These are phyloP conservation scores for Drosophila melanogaster DNA, from an alignment of 1,140 invertebrate genomes.

Conservation along the genomic window DNA sequence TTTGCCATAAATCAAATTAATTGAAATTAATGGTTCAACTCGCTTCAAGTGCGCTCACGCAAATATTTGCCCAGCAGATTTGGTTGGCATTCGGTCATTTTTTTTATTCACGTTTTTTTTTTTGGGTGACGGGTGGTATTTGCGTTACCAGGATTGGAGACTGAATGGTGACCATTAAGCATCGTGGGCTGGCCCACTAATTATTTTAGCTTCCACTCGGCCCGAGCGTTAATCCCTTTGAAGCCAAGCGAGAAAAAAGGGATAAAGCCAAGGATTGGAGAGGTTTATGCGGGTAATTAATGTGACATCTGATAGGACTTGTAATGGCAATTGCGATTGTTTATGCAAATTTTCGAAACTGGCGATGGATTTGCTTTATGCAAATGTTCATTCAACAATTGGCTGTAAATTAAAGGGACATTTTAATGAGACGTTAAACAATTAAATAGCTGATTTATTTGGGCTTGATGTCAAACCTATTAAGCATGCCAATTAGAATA, in stretches of 20 bases:
- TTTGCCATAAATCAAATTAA: constrained; percentile 79
- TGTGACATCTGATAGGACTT: constrained; percentile 57
- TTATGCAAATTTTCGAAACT: constrained; percentile 34
- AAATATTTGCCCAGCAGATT: constrained; percentile 53
- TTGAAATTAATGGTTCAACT: constrained; percentile 76
- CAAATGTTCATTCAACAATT: constrained; percentile 40
- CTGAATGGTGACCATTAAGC: constrained; percentile 46
- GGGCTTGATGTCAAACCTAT: constrained; percentile 2
- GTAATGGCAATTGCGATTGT: constrained; percentile 29
- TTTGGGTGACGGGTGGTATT: constrained; percentile 7
- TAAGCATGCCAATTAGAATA: constrained; percentile 17
- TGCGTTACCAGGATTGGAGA: constrained; percentile 22
- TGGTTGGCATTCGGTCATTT: background rate
- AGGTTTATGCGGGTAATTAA: constrained; percentile 60
- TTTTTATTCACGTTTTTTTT: constrained; percentile 7
- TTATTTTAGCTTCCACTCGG: constrained; percentile 69
- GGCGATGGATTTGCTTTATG: constrained; percentile 24
- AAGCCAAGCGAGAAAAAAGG: constrained; percentile 35
- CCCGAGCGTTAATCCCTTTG: constrained; percentile 52
- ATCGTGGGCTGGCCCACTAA: constrained; percentile 50
- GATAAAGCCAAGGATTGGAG: constrained; percentile 42
- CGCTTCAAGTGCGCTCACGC: constrained; percentile 52
- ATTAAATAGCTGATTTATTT: constrained; percentile 27
- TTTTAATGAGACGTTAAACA: constrained; percentile 16
- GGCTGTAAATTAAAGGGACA: constrained; percentile 42